phyloP scores from a whole-genome alignment of 2,113 vertebrate species.

The Centropristis striata region DNA sequence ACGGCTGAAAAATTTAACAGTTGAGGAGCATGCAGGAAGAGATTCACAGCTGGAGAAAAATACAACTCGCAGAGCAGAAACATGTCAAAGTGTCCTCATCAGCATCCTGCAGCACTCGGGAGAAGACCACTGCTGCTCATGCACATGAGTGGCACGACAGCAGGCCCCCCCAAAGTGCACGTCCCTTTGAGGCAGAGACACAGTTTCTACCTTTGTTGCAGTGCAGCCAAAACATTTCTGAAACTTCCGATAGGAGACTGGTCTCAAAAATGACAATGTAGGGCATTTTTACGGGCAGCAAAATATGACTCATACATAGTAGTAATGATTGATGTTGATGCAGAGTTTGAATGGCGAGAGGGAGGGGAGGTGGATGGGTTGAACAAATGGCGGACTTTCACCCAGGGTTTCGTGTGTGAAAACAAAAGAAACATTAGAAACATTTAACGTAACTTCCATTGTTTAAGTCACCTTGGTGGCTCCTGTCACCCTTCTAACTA shows the following conservation, averaged over 20 bases:
- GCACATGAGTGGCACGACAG: constrained; percentile 46
- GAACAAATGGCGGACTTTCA: no score
- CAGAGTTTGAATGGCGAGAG: no score
- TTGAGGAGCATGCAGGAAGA: constrained; percentile 22
- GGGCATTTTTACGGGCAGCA: no score
- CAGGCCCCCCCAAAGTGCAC: constrained; percentile 23
- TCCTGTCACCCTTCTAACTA: no score
- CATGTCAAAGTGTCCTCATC: constrained; percentile 60
- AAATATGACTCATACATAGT: no score
- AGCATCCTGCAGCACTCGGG: constrained; percentile 46
- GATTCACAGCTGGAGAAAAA: constrained; percentile 29
- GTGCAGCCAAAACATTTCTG: constrained; percentile 42
- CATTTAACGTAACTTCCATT: no score
- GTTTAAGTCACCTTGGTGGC: no score
- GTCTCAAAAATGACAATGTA: no score
- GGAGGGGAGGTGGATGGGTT: no score
- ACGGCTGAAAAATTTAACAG: constrained; percentile 56
- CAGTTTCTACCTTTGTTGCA: constrained; percentile 42
- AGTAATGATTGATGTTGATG: no score
- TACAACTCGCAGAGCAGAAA: constrained; percentile 46
- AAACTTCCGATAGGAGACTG: constrained; percentile 39
- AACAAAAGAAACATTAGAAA: no score
- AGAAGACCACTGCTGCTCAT: constrained; percentile 48
- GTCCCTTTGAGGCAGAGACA: constrained; percentile 37
- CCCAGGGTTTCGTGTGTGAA: no score